Conservation (phyloP, 2,888 invertebrate genomes). For the Erebia palarica region DNA sequence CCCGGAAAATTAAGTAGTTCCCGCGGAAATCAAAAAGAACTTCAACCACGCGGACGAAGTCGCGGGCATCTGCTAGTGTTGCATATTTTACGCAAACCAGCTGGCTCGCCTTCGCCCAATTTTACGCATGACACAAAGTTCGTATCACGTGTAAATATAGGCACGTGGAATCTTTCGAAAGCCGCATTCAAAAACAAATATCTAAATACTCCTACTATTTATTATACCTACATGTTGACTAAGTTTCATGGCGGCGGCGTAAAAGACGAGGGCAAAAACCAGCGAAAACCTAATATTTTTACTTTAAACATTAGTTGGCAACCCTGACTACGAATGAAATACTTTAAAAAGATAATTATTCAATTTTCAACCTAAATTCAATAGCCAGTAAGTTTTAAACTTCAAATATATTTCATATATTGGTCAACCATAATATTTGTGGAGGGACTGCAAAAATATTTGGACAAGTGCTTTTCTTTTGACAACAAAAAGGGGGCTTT, state of each 20-base stretch:
- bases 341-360: neutral
- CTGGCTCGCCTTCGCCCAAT: neutral
- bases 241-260: too few species aligned
- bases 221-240: too few species aligned
- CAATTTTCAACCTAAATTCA: neutral
- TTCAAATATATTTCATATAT: neutral
- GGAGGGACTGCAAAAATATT: slow-evolving; percentile 5
- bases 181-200: too few species aligned
- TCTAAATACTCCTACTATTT: too few species aligned
- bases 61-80: neutral
- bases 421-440: slow-evolving; percentile 7
- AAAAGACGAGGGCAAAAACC: neutral
- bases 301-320: neutral
- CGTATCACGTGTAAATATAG: too few species aligned
- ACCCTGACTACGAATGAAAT: neutral
- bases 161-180: too few species aligned
- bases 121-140: neutral
- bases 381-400: neutral
- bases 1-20: too few species aligned
- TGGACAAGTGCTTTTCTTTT: slow-evolving; percentile 7
- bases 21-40: too few species aligned
- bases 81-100: neutral
- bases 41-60: too few species aligned
- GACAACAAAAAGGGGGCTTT: slow-evolving; percentile 9
- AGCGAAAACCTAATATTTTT: neutral